Evolutionary conservation across 2,113 vertebrate genomes (phyloP), one percentile per base, ranked within the genome.

Genomic region (Procavia capensis): DNA sequence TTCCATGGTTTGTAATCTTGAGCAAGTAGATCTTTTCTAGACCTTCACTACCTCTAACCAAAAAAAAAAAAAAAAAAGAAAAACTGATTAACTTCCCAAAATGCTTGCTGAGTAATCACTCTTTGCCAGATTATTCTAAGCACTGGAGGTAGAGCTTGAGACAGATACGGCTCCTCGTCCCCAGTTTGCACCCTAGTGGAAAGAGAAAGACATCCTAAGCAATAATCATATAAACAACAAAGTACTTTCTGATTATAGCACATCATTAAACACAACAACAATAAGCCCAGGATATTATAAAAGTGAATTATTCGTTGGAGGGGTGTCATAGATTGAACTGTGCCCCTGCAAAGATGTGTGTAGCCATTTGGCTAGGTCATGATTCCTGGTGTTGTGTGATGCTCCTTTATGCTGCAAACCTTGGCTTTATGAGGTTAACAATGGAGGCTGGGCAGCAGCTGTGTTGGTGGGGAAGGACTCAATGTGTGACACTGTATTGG

Each of bases 211-310:
- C 13, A 6, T 70, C 68, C 36, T 11, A 84, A 39, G 13, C n/a
- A 82, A 22, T 10, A 36, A 50, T 11, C 41, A 13, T 7, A 9
- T 22, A 25, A 70, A 31, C 25, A 57, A 29, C 13, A 4, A 34
- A 82, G 36, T 2, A 1, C 16, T 39, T 41, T 76, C 17, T 84
- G 29, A 22, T 6, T 31, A 13, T 13, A 10, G 36, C 27, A 31
- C 5, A n/a, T 22, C 24, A 25, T 10, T 47, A 85, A 24, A 31
- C 19, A 20, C 27, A 59, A 34, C 7, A 9, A 19, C 39, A 85
- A n/a, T 0, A 31, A 34, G 13, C 24, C 5, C 50, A 86, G 63
- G n/a, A 19, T 0, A 45, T n/a, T 0, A 9, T 4, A 24, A 34
- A 0, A 74, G 36, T 72, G 9, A 34, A 16, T 5, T 27, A 22